A percentile compares a stretch with the other conserved stretches of the same genome.
Evolutionary conservation across 2,113 vertebrate genomes (phyloP).

Genomic region (Eurystomus gularis): DNA sequence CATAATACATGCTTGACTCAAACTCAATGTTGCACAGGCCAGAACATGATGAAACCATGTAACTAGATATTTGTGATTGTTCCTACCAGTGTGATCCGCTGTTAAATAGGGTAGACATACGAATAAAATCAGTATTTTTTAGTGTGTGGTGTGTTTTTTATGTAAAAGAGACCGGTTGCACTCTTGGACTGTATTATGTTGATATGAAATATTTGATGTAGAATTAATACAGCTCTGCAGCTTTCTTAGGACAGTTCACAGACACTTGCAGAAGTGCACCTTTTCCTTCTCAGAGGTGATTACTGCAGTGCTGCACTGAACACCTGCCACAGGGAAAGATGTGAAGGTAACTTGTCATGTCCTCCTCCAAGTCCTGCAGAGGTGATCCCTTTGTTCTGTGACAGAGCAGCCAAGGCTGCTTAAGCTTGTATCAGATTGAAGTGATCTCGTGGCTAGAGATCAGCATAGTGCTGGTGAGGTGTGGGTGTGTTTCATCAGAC

Average conservation of each 20-base stretch:
- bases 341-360: not conserved
- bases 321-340: not conserved
- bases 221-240: not conserved
- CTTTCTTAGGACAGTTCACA: not conserved
- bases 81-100: not conserved
- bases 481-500: not conserved
- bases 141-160: not conserved
- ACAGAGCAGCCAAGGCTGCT: not conserved
- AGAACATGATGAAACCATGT: not conserved
- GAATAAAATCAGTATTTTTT: slow-evolving; percentile 60
- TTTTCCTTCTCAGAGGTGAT: not conserved
- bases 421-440: not conserved
- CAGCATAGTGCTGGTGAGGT: not conserved
- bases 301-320: not conserved
- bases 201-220: not conserved
- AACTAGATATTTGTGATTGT: slow-evolving; percentile 24
- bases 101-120: slow-evolving; percentile 13
- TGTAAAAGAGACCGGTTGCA: not conserved
- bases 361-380: not conserved
- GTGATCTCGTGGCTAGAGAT: not conserved
- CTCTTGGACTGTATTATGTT: not conserved
- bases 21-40: not conserved
- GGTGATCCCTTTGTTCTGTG: not conserved
- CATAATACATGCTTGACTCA: not conserved
- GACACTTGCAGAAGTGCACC: not conserved